Evolutionary conservation across 1,140 invertebrate species (phyloP), one percentile per base, ranked within the genome.

Genomic region (Bombyx mandarina): DNA sequence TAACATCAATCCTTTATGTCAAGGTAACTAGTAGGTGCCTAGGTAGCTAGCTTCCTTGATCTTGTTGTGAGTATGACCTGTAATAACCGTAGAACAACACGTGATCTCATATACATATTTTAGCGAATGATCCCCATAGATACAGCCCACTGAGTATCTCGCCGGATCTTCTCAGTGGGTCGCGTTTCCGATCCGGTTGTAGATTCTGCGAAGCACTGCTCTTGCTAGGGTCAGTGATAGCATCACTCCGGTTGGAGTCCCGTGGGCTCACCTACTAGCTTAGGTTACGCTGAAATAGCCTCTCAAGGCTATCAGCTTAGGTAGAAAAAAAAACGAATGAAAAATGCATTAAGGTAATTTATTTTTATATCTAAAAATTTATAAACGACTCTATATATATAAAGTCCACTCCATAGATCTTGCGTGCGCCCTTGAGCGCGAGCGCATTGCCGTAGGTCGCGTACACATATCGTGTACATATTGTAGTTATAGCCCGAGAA

Each of bases 361-460:
- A 18, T 48, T 10, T 48, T 6, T 1, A 48, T 52, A 52, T 43
- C 3, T 52, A 46, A 43, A 56, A 3, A 9, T 52, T 44, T 10
- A 53, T 1, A 9, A 1, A 53, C 12, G 44, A 7, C 9, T 53
- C 44, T 53, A 43, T 44, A 48, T 18, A 7, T 4, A 5, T 42
- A 45, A 58, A 43, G 9, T 52, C 58, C 22, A 51, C 68, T 73
- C 66, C 50, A 10, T 12, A 5, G 45, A 50, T 45, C 4, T 6
- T 62, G 56, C 44, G 60, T 57, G 45, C 57, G 73, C 71, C 71
- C 73, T 76, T 76, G 71, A 71, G 69, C 60, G 62, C 60, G 61
- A 58, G 66, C 61, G 60, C 62, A 56, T 66, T 72, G 70, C 57
- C 63, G 69, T 69, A 71, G 69, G 74, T 77, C 71, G 66, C 44